Base-by-base conservation (phyloP, 2,113 vertebrate species). In the Myrmophylax atrothorax region DNA sequence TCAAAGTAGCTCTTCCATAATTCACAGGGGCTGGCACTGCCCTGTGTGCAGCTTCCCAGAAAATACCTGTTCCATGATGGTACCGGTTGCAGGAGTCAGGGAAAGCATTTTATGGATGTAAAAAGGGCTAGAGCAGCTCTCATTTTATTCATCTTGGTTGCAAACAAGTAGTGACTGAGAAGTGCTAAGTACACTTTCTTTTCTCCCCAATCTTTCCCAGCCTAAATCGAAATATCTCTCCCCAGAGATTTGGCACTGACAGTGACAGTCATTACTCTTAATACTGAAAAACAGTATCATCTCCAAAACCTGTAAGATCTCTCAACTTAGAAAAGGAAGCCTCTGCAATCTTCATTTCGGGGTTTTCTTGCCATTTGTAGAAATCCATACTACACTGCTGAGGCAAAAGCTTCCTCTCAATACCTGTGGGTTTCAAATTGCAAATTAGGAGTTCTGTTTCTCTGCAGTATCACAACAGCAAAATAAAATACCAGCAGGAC, bases 401-500 rank as follows among this genome's bases (percentile, higher is more conserved):
- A 47, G 46, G 49, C 52, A 72, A 84, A 96, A 81, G 60, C 60
- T 75, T 87, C 62, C 52, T 59, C 67, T 58, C 77, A 66, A 75
- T 66, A 92, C 87, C 87, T 69, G 74, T 62, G 74, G 84, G 60
- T 89, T 86, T 92, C 78, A 73, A 73, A 80, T 50, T 35, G 64
- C 59, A 96, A 49, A 89, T 72, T 37, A 79, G 87, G 66, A 75
- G 31, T 46, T 95, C 49, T 79, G 22, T 58, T 69, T 79, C 84
- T 91, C 74, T 69, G 81, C 46, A 38, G 67, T 10, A 60, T 56
- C 78, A 79, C 46, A 73, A 69, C 22, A 94, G 84, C 38, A 93
- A 93, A 94, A 85, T 18, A 85, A 68, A 90, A 77, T 26, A 86
- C 14, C 47, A 90, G 87, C 84, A 87, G 78, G 90, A 89, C 63